Base-by-base conservation (phyloP, 2,888 invertebrate species). In the Pseudococcus longispinus region DNA sequence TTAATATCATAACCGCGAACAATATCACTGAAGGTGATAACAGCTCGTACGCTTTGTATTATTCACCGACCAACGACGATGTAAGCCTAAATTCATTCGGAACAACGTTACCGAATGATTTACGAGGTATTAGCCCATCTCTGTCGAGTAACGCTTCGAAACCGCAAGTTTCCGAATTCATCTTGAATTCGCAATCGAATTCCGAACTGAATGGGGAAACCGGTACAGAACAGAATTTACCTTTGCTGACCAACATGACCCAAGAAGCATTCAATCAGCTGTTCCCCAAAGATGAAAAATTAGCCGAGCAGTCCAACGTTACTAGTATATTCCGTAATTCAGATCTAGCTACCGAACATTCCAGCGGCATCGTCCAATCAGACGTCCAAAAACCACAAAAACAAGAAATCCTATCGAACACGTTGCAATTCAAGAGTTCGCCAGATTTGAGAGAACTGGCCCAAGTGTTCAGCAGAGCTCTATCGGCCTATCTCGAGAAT, bases 401-500 rank as follows among this genome's bases (percentile, higher is more conserved):
- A n/a, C 44, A 51, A 29, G 83, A 80, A 15, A 87, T 44, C 11
- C 55, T 80, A 18, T 32, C 55, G 3, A 85, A 88, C n/a, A 87
- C 87, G 55, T 32, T 88, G 6, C 88, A 88, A 87, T 77, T 89
- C 23, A 89, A 89, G 80, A 89, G 89, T 80, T 89, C 89, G 0
- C 88, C 91, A 0, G 92, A 91, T 86, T 89, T 96, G 0, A 92
- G 96, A 85, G 95, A 96, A 90, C 91, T 96, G 5, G 96, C 96
- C 0, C 95, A 95, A 91, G 95, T 96, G 4, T 96, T 96, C 89
- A 96, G 96, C 0, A 94, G 95, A 89, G 96, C 96, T 0, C 91
- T 96, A 20, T 95, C 95, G 0, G 95, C 95, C 0, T 96, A 96
- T 89, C 91, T 96, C 5, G 94, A 96, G 90, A 95, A 96, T 90